A percentile compares a stretch with the other conserved stretches of the same genome.
These are phyloP conservation scores for Gryllus longicercus DNA, from an alignment of 2,888 invertebrate genomes.

Conservation along the genomic window DNA sequence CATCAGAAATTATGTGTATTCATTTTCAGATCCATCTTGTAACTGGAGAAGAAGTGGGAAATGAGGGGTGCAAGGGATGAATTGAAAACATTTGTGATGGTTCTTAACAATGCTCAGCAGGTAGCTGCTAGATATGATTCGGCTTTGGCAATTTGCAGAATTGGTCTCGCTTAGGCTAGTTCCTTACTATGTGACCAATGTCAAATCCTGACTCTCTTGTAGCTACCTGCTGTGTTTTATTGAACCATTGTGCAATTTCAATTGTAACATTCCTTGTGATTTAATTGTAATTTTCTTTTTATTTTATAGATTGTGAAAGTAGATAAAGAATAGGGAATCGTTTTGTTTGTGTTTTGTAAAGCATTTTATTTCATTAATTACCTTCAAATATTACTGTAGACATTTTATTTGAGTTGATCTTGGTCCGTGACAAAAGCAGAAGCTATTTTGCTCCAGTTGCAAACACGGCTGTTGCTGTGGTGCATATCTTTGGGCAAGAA, in stretches of 20 bases:
- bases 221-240: conserved; percentile 2
- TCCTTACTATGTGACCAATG: neutral
- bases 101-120: neutral
- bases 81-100: neutral
- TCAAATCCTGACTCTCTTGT: neutral
- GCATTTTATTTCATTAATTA: neutral
- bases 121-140: neutral
- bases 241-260: neutral
- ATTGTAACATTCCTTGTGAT: neutral
- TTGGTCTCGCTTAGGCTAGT: neutral
- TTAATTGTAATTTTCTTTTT: neutral
- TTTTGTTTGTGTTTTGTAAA: neutral
- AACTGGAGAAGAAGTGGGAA: neutral
- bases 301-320: neutral
- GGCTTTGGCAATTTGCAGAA: neutral
- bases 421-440: neutral
- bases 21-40: neutral
- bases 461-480: neutral
- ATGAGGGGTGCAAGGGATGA: neutral
- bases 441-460: neutral
- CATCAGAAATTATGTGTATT: neutral
- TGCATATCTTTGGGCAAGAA: neutral
- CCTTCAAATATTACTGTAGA: neutral
- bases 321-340: neutral
- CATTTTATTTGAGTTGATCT: neutral